These are phyloP conservation scores for Aldrovandia affinis DNA, from an alignment of 2,797 vertebrate genomes.

Conservation along the genomic window DNA sequence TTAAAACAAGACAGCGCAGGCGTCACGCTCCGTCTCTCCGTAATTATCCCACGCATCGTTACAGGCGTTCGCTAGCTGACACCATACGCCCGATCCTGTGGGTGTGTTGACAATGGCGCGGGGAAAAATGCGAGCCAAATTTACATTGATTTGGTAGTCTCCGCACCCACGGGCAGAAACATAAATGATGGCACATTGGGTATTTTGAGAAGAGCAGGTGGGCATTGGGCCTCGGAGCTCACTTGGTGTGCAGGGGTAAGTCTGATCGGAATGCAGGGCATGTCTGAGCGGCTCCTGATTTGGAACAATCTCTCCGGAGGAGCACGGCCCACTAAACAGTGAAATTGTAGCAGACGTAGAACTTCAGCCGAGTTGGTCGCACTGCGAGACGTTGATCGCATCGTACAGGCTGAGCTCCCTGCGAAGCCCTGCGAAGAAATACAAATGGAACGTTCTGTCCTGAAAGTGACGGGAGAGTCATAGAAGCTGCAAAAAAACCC, in stretches of 20 bases:
- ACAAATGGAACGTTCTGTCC: neutral
- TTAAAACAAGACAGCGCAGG: neutral
- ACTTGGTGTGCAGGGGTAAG: neutral
- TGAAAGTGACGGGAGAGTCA: neutral
- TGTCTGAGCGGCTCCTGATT: neutral
- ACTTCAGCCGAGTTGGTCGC: neutral
- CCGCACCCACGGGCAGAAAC: neutral
- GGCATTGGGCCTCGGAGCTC: neutral
- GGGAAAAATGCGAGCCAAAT: too few species aligned
- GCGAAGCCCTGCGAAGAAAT: neutral
- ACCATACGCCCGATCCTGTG: constrained; percentile 6
- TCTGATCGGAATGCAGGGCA: neutral
- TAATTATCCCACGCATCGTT: constrained; percentile 15
- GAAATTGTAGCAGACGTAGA: neutral
- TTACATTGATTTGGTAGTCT: too few species aligned
- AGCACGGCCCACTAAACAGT: neutral
- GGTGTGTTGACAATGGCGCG: constrained; percentile 6
- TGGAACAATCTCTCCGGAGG: neutral
- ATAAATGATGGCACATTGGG: too few species aligned
- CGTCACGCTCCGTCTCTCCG: neutral
- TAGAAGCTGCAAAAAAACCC: neutral
- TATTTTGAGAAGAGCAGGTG: constrained; percentile 17
- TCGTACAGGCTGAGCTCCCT: neutral
- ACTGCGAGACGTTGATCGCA: neutral
- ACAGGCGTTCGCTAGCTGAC: neutral